Evolutionary conservation across 2,113 vertebrate species (phyloP).

Genomic region (Neolamprologus longior): DNA sequence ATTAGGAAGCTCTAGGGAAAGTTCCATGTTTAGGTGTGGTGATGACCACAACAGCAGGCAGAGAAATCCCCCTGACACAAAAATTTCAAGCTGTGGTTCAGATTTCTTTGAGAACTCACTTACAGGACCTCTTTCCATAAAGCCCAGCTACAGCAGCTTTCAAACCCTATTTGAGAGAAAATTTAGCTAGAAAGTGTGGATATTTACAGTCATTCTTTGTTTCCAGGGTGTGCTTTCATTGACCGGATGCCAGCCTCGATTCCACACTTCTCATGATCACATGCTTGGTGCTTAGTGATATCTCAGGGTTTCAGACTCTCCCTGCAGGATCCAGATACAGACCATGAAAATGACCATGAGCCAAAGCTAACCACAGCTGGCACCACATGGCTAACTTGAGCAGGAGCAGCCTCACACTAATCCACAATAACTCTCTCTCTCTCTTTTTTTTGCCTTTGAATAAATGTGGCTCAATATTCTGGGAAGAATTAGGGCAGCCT

Average conservation of each 20-base stretch:
- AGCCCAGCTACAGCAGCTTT: not conserved
- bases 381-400: slow-evolving; percentile 17
- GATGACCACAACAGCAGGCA: not conserved
- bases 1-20: not conserved
- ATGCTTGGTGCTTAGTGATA: slow-evolving; percentile 57
- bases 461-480: not conserved
- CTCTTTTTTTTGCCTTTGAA: not conserved
- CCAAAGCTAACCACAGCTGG: slow-evolving; percentile 49
- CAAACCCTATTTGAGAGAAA: not conserved
- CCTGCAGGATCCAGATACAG: slow-evolving; percentile 58
- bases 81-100: not conserved
- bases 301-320: slow-evolving; percentile 56
- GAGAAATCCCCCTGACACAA: not conserved
- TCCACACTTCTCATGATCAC: slow-evolving; percentile 54
- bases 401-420: slow-evolving; percentile 12
- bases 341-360: slow-evolving; percentile 54
- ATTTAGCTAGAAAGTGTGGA: slow-evolving; percentile 4
- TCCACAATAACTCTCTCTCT: not conserved
- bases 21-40: not conserved
- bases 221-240: slow-evolving; percentile 43
- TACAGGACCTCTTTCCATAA: not conserved
- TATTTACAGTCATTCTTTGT: slow-evolving; percentile 36
- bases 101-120: not conserved
- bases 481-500: not conserved
- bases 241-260: slow-evolving; percentile 49